Percentiles rank a stretch among this genome's conserved stretches.
Conservation (phyloP, 2,113 vertebrate genomes). For the Ageneiosus marmoratus region DNA sequence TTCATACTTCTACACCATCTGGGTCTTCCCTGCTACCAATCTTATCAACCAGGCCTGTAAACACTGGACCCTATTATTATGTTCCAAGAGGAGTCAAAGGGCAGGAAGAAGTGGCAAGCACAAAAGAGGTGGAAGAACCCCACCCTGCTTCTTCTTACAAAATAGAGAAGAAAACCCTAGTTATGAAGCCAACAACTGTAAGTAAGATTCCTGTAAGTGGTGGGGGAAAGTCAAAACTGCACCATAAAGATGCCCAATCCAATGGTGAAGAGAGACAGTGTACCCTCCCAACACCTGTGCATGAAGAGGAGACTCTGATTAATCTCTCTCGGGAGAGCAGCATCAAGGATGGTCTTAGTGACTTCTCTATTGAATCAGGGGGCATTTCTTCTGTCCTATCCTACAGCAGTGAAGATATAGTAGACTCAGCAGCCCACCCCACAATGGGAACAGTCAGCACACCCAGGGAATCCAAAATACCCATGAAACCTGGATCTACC, state of each 20-base stretch:
- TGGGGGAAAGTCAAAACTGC: constrained; percentile 64
- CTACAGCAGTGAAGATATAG: constrained; percentile 68
- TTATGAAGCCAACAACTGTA: constrained; percentile 63
- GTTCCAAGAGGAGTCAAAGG: constrained; percentile 36
- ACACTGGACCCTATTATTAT: constrained; percentile 15
- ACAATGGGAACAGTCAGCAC: constrained; percentile 72
- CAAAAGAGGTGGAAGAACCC: constrained; percentile 28
- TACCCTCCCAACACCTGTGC: constrained; percentile 80
- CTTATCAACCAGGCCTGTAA: not conserved
- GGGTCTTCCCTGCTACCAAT: constrained; percentile 45
- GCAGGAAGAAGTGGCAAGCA: constrained; percentile 31
- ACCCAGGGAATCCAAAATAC: constrained; percentile 90
- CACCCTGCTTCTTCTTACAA: constrained; percentile 6
- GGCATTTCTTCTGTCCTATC: constrained; percentile 65
- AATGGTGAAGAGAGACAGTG: constrained; percentile 79
- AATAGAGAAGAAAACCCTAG: constrained; percentile 80
- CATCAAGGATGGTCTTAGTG: constrained; percentile 80
- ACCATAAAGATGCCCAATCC: constrained; percentile 75
- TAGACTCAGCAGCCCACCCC: constrained; percentile 65
- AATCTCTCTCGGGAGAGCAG: constrained; percentile 77
- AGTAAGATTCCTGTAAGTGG: constrained; percentile 76
- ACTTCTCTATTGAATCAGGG: constrained; percentile 62
- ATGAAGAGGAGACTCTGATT: constrained; percentile 73
- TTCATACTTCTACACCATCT: constrained; percentile 1
- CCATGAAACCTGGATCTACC: constrained; percentile 84